Conservation (phyloP, 2,888 invertebrate genomes). For the Achlya flavicornis region DNA sequence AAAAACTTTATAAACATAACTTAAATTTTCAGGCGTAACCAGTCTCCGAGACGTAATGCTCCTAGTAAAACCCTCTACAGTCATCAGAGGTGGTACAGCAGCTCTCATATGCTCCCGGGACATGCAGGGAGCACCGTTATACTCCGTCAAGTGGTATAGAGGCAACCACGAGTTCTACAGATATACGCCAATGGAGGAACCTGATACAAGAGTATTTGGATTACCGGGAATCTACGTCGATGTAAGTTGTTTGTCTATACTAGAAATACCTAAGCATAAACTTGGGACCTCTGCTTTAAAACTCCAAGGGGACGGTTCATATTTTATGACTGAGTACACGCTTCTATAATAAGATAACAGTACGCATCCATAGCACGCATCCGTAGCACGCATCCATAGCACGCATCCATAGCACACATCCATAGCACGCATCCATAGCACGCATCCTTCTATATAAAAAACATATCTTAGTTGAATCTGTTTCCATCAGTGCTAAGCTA, state of each 20-base stretch:
- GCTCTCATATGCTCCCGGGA: slow-evolving; percentile 90
- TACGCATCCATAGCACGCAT: no score
- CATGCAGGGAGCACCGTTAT: slow-evolving; percentile 89
- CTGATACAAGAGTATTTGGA: slow-evolving; percentile 89
- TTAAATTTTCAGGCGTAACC: slow-evolving; percentile 79
- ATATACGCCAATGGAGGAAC: slow-evolving; percentile 90
- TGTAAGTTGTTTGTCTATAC: slow-evolving; percentile 83
- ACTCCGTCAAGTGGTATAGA: slow-evolving; percentile 94
- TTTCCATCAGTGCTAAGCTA: no score
- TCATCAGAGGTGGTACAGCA: slow-evolving; percentile 87
- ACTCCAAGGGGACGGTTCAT: no score
- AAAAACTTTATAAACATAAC: no score
- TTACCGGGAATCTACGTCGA: slow-evolving; percentile 90
- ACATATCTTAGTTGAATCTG: no score
- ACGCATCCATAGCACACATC: no score
- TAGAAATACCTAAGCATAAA: not conserved
- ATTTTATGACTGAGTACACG: no score
- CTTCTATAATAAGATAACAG: no score
- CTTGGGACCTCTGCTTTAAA: no score
- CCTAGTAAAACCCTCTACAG: slow-evolving; percentile 87
- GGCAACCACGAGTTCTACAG: slow-evolving; percentile 93
- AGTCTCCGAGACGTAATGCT: slow-evolving; percentile 89
- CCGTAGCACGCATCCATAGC: no score
- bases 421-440: no score
- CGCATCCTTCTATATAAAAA: no score